These are phyloP conservation scores for Candidula unifasciata DNA, from an alignment of 2,888 invertebrate genomes.

Conservation along the genomic window DNA sequence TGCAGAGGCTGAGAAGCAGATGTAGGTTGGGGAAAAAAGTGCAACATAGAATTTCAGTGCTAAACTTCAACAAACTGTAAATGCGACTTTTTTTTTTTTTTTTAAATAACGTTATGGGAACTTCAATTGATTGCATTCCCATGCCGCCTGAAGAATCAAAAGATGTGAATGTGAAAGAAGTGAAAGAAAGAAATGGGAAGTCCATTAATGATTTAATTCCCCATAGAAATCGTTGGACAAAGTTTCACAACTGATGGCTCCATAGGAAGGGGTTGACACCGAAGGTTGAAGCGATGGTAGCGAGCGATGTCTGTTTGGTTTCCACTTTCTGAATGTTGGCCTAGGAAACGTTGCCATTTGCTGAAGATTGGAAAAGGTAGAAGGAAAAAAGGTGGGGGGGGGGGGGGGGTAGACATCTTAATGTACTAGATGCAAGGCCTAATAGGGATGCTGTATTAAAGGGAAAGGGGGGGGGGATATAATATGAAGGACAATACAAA, in stretches of 20 bases:
- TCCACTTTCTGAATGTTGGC: not conserved
- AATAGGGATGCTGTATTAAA: too few relatives aligned
- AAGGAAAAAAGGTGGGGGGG: too few relatives aligned
- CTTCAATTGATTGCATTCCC: slow-evolving; percentile 23
- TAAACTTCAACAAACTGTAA: not conserved
- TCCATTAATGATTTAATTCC: slow-evolving; percentile 35
- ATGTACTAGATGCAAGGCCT: too few relatives aligned
- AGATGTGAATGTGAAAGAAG: slow-evolving; percentile 25
- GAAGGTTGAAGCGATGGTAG: not conserved
- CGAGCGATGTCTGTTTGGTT: not conserved
- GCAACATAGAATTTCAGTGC: not conserved
- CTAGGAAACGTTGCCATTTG: too few relatives aligned
- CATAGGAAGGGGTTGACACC: not conserved
- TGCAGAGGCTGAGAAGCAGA: not conserved
- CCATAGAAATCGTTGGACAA: slow-evolving; percentile 13
- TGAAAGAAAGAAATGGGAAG: slow-evolving; percentile 16
- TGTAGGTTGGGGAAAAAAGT: not conserved
- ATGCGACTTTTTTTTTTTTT: not conserved
- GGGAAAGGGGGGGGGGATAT: too few relatives aligned
- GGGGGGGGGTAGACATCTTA: too few relatives aligned
- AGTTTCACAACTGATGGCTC: slow-evolving; percentile 10
- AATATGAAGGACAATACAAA: too few relatives aligned
- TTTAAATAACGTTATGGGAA: slow-evolving; percentile 2
- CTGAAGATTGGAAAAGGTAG: too few relatives aligned
- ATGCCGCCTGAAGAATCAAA: slow-evolving; percentile 10